phyloP scores from a whole-genome alignment of 2,888 invertebrate species.

The Apamea epomidion region DNA sequence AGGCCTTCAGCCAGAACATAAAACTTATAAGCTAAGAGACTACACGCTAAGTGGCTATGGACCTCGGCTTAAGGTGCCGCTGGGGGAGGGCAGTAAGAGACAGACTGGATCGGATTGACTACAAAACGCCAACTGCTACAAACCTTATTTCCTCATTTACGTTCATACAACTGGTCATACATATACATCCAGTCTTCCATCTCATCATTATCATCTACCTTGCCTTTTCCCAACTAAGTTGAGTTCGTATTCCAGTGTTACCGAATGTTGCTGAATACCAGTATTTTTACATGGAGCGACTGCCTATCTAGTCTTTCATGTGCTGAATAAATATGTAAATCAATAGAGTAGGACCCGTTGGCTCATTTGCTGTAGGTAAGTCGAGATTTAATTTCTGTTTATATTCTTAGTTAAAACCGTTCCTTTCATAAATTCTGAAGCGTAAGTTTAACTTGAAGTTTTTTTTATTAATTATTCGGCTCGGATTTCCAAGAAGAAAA shows the following conservation, averaged over 20 bases:
- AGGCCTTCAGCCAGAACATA: not conserved
- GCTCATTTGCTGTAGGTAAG: not conserved
- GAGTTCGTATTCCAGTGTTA: too few species aligned
- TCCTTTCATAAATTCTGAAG: not conserved
- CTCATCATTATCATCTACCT: too few species aligned
- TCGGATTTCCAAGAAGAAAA: too few species aligned
- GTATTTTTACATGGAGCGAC: too few species aligned
- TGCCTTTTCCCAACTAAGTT: too few species aligned
- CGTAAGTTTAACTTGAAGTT: not conserved
- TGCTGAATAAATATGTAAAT: not conserved
- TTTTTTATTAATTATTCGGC: too few species aligned
- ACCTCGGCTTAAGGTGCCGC: not conserved
- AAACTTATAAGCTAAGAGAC: not conserved
- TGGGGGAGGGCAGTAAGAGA: not conserved
- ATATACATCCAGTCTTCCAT: not conserved
- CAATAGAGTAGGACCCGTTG: not conserved
- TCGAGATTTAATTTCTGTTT: not conserved
- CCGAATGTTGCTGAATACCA: too few species aligned
- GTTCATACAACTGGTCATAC: not conserved
- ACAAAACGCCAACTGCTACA: not conserved
- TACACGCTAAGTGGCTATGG: not conserved
- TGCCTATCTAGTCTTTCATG: not conserved
- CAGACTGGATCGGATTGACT: not conserved
- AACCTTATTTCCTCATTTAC: not conserved
- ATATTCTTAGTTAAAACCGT: not conserved